Percentiles rank a stretch among this genome's conserved stretches.
These are phyloP conservation scores for Diachrysia chrysitis DNA, from an alignment of 2,888 invertebrate genomes.

Conservation along the genomic window DNA sequence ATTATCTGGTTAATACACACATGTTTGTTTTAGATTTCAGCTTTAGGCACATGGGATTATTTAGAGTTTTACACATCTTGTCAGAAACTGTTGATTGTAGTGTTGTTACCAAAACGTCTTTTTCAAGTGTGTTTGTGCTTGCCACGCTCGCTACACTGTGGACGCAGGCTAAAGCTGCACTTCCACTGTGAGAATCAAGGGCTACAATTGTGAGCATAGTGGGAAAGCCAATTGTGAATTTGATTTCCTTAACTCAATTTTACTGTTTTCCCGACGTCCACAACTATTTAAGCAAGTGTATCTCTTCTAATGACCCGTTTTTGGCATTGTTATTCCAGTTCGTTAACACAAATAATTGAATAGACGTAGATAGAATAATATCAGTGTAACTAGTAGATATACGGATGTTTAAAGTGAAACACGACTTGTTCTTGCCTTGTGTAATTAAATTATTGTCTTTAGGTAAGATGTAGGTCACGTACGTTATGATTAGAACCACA, in stretches of 20 bases:
- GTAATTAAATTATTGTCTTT: constrained; percentile 58
- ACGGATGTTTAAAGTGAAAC: constrained; percentile 58
- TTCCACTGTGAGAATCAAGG: background rate
- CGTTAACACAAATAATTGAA: constrained; percentile 59
- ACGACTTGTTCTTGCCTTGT: constrained; percentile 75
- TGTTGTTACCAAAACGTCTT: constrained; percentile 17
- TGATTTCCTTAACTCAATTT: constrained; percentile 50
- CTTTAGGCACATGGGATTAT: constrained; percentile 34
- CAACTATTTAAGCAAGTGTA: constrained; percentile 54
- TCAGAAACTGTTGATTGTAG: constrained; percentile 16
- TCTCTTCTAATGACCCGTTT: constrained; percentile 62
- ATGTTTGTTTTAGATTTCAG: constrained; percentile 37
- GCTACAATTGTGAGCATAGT: background rate
- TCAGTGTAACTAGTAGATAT: constrained; percentile 60
- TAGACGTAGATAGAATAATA: constrained; percentile 59
- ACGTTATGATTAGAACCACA: constrained; percentile 56
- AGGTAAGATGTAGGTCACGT: constrained; percentile 55
- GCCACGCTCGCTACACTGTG: constrained; percentile 33
- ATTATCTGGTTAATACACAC: constrained; percentile 30
- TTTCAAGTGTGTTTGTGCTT: constrained; percentile 15
- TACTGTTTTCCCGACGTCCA: constrained; percentile 56
- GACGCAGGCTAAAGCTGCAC: background rate
- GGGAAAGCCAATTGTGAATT: constrained; percentile 24
- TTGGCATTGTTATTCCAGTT: constrained; percentile 67
- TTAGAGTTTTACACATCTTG: constrained; percentile 28